Conservation (phyloP, 1,140 invertebrate genomes). For the Aphelenchoides fujianensis region DNA sequence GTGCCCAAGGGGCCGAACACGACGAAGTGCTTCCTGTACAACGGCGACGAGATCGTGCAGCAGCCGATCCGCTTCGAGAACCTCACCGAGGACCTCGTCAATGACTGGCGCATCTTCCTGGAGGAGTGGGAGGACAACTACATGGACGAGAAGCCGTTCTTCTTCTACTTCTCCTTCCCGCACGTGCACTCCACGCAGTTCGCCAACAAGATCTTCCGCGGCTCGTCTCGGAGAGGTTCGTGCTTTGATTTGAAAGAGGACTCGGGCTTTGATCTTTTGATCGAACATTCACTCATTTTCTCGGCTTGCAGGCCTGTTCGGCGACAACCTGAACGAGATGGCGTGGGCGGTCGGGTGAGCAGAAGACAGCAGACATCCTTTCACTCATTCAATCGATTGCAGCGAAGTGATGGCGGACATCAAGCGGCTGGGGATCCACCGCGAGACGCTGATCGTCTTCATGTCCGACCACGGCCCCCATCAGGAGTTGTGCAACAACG, state of each 20-base stretch:
- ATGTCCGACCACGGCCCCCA: slow-evolving; percentile 63
- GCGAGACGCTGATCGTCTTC: slow-evolving; percentile 43
- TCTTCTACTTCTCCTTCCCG: slow-evolving; percentile 63
- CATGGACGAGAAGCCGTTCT: slow-evolving; percentile 51
- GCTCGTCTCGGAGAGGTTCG: slow-evolving; percentile 8
- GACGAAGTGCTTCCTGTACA: slow-evolving; percentile 57
- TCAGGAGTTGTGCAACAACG: slow-evolving; percentile 60
- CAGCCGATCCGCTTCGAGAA: slow-evolving; percentile 60
- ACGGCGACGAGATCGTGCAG: slow-evolving; percentile 60
- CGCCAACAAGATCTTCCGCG: slow-evolving; percentile 49
- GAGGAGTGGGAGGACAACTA: slow-evolving; percentile 31
- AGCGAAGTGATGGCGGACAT: slow-evolving; percentile 15
- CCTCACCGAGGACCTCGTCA: slow-evolving; percentile 55
- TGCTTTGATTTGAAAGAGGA: neutral
- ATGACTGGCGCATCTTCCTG: slow-evolving; percentile 61
- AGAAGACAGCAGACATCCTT: slow-evolving; percentile 51
- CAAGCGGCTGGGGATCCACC: slow-evolving; percentile 14
- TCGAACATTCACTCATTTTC: too few species aligned
- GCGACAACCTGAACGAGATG: slow-evolving; percentile 61
- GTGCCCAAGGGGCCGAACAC: slow-evolving; percentile 33
- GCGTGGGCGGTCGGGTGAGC: slow-evolving; percentile 62
- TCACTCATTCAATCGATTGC: too few species aligned
- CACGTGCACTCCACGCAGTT: slow-evolving; percentile 61
- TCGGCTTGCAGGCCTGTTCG: slow-evolving; percentile 40
- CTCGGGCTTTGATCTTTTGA: too few species aligned